phyloP scores from a whole-genome alignment of 2,113 vertebrate species.

The Agapornis roseicollis region DNA sequence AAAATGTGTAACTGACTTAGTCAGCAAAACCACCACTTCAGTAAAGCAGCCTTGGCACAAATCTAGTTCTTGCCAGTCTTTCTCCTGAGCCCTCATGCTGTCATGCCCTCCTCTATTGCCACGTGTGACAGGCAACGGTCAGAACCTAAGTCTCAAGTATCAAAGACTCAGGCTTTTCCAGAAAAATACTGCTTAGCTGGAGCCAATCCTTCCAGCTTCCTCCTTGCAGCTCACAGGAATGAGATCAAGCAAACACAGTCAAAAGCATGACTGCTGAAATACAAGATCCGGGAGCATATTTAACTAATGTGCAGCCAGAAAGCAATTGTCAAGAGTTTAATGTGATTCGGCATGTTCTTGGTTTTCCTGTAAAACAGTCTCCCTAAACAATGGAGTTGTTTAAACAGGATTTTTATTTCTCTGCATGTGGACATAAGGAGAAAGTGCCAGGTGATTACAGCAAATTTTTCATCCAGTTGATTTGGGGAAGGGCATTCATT shows the following conservation, averaged over 20 bases:
- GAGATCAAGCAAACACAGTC: neutral
- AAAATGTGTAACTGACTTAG: neutral
- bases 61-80: neutral
- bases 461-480: neutral
- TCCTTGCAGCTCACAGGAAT: neutral
- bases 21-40: neutral
- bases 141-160: neutral
- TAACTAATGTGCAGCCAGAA: neutral
- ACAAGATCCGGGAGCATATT: neutral
- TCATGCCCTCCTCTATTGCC: neutral
- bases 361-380: neutral
- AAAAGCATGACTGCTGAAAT: neutral
- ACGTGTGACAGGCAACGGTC: fast-evolving
- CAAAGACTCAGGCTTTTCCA: neutral
- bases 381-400: neutral
- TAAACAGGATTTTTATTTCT: neutral
- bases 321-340: neutral
- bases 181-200: neutral
- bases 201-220: neutral
- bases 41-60: neutral
- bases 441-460: neutral
- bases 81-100: neutral
- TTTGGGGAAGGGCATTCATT: neutral
- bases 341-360: neutral
- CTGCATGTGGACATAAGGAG: neutral